Evolutionary conservation across 2,888 invertebrate genomes (phyloP), one percentile per base, ranked within the genome.

Genomic region (Gerosis bhagava): DNA sequence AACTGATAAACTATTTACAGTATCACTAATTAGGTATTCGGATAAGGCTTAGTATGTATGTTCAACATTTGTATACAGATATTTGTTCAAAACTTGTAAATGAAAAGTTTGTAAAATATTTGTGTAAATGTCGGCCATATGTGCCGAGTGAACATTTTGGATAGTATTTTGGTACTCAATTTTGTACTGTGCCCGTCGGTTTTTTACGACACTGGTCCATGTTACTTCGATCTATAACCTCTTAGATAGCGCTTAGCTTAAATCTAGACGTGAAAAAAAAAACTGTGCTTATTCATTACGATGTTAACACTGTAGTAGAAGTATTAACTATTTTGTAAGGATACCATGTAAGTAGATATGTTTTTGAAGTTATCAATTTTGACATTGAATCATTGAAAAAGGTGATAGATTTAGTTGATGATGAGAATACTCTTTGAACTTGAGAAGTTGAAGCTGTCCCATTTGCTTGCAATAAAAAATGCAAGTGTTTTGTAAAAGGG

Each of bases 121-220:
- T 41, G 37, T 42, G 16, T 31, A 29, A 26, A 49, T 46, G 46
- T 61, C 62, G 51, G 54, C 59, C 54, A 56, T 63, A 58, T 49
- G 34, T 36, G 34, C 48, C 44, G 56, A 59, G 44, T 54, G 53
- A 49, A 58, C 62, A 53, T 71, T 70, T 76, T 68, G 73, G 69
- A 78, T 79, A 75, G 72, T 83, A 82, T 84, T 83, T 86, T 84
- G 83, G 83, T 84, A 84, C 78, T 77, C 71, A 73, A 56, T 83
- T 84, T 84, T 86, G 81, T 86, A 84, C 76, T 79, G 59, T 71
- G 57, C 66, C 63, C 82, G 83, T 80, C 77, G 59, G 3, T 53
- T 65, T 63, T 65, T 67, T 58, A 69, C 73, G 82, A 78, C 76
- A 71, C 57, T 65, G 70, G 86, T 84, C 86, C 84, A 82, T 77